Evolutionary conservation across 2,113 vertebrate genomes (phyloP).

Genomic region (Daphoenositta chrysoptera): DNA sequence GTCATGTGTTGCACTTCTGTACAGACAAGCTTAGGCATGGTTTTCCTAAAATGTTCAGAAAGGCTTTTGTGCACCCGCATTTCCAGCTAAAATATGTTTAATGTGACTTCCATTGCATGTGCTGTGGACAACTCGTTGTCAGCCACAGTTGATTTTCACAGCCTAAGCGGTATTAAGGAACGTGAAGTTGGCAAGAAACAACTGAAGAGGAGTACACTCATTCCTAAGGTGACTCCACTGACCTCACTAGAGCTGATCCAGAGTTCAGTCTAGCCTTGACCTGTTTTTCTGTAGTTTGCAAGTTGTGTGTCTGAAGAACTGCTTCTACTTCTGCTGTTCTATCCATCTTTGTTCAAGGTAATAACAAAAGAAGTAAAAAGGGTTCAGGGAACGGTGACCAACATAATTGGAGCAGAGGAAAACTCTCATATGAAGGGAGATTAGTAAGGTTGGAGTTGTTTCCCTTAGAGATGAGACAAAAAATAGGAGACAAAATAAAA

Average conservation of each 20-base stretch:
- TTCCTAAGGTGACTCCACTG: background rate
- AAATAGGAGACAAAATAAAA: background rate
- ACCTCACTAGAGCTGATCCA: background rate
- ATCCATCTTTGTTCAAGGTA: constrained; percentile 17
- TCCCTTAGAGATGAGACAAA: background rate
- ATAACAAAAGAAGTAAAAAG: constrained; percentile 1
- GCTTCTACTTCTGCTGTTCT: background rate
- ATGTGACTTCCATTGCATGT: background rate
- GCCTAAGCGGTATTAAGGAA: background rate
- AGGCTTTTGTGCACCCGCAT: background rate
- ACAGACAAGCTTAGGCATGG: background rate
- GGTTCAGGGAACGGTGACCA: background rate
- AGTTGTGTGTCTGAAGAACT: background rate
- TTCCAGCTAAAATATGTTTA: background rate
- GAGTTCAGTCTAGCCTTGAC: constrained; percentile 21
- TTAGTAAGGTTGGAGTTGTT: background rate
- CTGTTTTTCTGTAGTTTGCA: background rate
- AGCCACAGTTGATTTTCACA: background rate
- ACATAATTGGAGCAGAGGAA: background rate
- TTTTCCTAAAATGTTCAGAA: background rate
- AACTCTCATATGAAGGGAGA: background rate
- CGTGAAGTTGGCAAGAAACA: background rate
- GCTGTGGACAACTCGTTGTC: background rate
- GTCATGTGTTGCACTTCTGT: background rate
- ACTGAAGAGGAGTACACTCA: background rate